Base-by-base conservation (phyloP, 2,888 invertebrate genomes). In the Ectobius pallidus region DNA sequence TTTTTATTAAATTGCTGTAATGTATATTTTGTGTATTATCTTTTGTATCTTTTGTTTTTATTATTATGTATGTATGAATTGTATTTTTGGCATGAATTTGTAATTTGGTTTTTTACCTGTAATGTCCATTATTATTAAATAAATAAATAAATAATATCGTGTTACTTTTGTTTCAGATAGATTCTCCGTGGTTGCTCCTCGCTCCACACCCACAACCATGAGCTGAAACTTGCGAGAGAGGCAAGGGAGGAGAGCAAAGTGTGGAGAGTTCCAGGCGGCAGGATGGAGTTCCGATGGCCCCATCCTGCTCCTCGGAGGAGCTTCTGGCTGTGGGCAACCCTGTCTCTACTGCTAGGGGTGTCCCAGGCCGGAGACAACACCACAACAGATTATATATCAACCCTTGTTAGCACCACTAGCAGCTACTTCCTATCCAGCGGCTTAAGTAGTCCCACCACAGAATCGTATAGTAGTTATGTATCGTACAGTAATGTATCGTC, bases 251-350 rank as follows among this genome's bases (percentile, higher is more conserved):
- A 34, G 11, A 34, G 6, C 34, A 55, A 27, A 3, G 25, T 22
- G 25, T 20, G 11, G 55, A 6, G 6, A 39, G 16, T 7, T 65
- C 25, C 44, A 65, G 27, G 63, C 20, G 65, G 65, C 65, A 65
- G 65, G 42, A 65, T 65, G 65, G 65, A 65, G 65, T 42, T 65
- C n/a, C 3, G 65, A 34, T 65, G 65, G 65, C 42, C 42, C 27
- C 27, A 44, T 30, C 65, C 46, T 42, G 42, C 65, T 9, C 39
- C 61, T 61, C 30, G 22, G 18, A 30, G 25, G 7, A 27, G 27
- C 27, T 27, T 65, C 27, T 46, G 42, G 42, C 18, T 44, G 18
- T 65, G 42, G 65, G 44, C 44, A 27, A 65, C 27, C 42, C 65
- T 65, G 16, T 18, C 65, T 11, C 18, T 65, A 25, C 65, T 65